These are phyloP conservation scores for Polyergus mexicanus DNA, from an alignment of 1,140 invertebrate species.

Conservation along the genomic window DNA sequence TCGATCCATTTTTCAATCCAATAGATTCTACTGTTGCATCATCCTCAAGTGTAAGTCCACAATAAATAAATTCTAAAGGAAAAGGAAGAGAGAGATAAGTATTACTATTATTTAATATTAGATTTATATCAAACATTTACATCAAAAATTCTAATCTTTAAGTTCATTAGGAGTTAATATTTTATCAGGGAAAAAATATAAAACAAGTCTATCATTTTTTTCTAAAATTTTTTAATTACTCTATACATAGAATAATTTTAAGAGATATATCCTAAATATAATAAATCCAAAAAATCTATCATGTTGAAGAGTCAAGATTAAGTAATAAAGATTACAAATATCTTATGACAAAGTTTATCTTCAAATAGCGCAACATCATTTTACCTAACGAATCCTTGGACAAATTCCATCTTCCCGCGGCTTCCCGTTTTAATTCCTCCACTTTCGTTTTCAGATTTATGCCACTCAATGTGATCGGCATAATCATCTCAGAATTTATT, in stretches of 20 bases:
- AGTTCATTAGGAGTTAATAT: not conserved
- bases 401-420: conserved; percentile 83
- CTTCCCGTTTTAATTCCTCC: conserved; percentile 83
- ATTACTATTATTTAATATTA: conserved; percentile 28
- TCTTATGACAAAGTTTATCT: not conserved
- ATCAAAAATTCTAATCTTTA: not conserved
- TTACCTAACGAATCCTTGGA: conserved; percentile 85
- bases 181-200: not conserved
- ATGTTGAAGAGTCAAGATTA: conserved; percentile 33
- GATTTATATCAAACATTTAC: not conserved
- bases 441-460: conserved; percentile 87
- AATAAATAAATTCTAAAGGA: conserved; percentile 86
- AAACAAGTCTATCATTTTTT: not conserved
- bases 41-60: conserved; percentile 87
- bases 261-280: not conserved
- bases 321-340: conserved; percentile 34
- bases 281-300: not conserved
- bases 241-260: not conserved
- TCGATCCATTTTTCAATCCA: conserved; percentile 86
- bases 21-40: conserved; percentile 85
- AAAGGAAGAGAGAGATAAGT: conserved; percentile 71
- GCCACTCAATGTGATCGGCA: conserved; percentile 85
- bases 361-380: conserved; percentile 43
- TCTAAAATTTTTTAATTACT: too few species aligned
- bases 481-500: conserved; percentile 79